Evolutionary conservation across 2,797 vertebrate genomes (phyloP).

Genomic region (Sphenopsis melanotis): DNA sequence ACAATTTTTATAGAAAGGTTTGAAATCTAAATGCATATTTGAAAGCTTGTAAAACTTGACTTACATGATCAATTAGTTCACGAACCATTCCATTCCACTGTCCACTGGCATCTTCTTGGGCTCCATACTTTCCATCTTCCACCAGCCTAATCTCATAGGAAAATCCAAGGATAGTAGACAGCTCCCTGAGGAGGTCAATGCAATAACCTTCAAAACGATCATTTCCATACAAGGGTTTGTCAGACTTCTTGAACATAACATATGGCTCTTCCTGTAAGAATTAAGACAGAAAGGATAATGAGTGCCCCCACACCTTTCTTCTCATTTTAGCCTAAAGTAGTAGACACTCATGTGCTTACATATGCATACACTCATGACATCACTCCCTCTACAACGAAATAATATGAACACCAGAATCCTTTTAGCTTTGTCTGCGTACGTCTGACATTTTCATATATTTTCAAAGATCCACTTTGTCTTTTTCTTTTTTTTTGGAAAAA

Average conservation of each 20-base stretch:
- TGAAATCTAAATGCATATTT: background rate
- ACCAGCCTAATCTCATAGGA: constrained; percentile 92
- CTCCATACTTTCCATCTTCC: constrained; percentile 93
- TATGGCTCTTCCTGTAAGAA: constrained; percentile 92
- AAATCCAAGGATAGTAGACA: constrained; percentile 94
- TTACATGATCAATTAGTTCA: constrained; percentile 97
- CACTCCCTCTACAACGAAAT: background rate
- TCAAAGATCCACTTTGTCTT: background rate
- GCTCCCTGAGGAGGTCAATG: constrained; percentile 92
- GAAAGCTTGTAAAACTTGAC: constrained; percentile 54
- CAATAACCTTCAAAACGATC: constrained; percentile 97
- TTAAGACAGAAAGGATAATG: background rate
- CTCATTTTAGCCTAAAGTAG: background rate
- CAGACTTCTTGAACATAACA: constrained; percentile 98
- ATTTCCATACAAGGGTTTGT: constrained; percentile 95
- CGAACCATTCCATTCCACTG: constrained; percentile 98
- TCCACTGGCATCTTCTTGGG: constrained; percentile 91
- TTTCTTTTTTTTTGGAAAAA: background rate
- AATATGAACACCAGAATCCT: background rate
- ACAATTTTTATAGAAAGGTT: background rate
- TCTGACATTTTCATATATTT: background rate
- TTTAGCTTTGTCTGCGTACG: background rate
- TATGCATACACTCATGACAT: background rate
- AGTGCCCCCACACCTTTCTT: background rate
- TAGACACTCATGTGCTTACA: background rate